Base-by-base conservation (phyloP, 2,113 vertebrate genomes). In the Toxotes chatareus region DNA sequence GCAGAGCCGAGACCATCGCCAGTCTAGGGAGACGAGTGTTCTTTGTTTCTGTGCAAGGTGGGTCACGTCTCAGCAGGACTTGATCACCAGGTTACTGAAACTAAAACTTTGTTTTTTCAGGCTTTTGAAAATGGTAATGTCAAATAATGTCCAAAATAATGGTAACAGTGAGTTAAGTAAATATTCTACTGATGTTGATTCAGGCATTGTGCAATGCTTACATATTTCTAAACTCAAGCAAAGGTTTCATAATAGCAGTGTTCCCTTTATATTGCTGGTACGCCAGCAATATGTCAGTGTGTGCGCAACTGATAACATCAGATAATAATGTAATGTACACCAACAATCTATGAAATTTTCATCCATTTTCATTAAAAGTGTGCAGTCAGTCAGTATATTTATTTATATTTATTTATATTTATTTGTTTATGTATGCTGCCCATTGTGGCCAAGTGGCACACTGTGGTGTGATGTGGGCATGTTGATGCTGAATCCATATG, bases 31-130 rank as follows among this genome's bases (percentile, higher is more conserved):
- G 79, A 56, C 71, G 13, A 3, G 83, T 55, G 13, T 53, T 87
- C 75, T 90, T 91, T 90, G 71, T 94, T 40, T 93, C 92, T 7
- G 93, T 94, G 77, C 70, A 92, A 94, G 93, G 94, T 94, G 87
- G 92, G 91, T 90, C 17, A 55, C 23, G 2, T 21, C 49, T 12
- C 55, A 19, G 78, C 11, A 19, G 73, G 80, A 36, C 57, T 7
- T 9, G 36, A 23, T 61, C 27, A 31, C 38, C 59, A 13, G 19
- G 44, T 31, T 17, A 5, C 67, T 17, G 0, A 8, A n/a, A 31
- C 10, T 40, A 16, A 31, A 55, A 55, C 42, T 19, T 38, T 9
- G 0, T 17, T 16, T 76, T 70, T 46, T 49, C 64, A 31, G 34
- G 7, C 5, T n/a, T 53, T 40, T 5, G 0, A 59, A 53, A 31